These are phyloP conservation scores for Sebastes fasciatus DNA, from an alignment of 2,113 vertebrate species.

Conservation along the genomic window DNA sequence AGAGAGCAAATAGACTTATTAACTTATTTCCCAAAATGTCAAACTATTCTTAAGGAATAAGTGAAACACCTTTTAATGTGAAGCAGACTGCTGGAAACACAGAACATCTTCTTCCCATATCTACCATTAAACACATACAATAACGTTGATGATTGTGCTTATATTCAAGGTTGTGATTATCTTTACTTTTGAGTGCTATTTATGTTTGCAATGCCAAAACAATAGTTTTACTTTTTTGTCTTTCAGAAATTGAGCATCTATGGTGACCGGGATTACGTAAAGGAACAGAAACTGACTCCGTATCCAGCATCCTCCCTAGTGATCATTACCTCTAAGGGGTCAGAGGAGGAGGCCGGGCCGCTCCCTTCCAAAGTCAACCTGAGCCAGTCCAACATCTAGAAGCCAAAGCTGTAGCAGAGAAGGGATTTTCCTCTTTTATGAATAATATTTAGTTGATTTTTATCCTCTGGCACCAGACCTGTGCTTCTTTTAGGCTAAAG, in stretches of 20 bases:
- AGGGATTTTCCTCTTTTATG: constrained; percentile 22
- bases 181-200: not conserved
- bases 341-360: constrained; percentile 91
- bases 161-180: not conserved
- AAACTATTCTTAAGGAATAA: not conserved
- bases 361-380: constrained; percentile 94
- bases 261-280: constrained; percentile 91
- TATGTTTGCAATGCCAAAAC: not conserved
- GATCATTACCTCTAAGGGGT: constrained; percentile 87
- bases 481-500: constrained; percentile 49
- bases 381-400: constrained; percentile 87
- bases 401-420: constrained; percentile 41
- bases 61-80: not conserved
- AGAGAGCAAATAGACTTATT: not conserved
- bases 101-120: not conserved
- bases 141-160: not conserved
- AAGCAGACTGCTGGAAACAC: not conserved
- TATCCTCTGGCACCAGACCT: constrained; percentile 31
- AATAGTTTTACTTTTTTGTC: not conserved
- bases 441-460: constrained; percentile 37
- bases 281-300: constrained; percentile 90
- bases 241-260: constrained; percentile 96
- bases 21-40: not conserved
- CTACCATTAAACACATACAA: too few species aligned
- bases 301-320: constrained; percentile 92